Evolutionary conservation across 1,140 invertebrate genomes (phyloP).

Genomic region (Lithobius niger): DNA sequence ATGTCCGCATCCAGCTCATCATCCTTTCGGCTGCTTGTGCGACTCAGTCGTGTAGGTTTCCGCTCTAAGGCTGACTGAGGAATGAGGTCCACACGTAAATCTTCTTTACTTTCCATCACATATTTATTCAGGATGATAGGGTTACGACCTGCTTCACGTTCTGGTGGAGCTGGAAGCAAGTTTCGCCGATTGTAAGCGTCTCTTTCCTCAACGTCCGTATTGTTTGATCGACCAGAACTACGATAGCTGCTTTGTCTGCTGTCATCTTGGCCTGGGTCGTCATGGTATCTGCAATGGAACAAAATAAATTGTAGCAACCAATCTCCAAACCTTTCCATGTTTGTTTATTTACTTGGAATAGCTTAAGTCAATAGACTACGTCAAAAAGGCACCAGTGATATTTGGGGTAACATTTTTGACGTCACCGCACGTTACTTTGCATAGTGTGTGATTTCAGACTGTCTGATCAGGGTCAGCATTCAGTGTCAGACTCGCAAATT

Average conservation of each 20-base stretch:
- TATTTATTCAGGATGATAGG: conserved; percentile 20
- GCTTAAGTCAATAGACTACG: no score
- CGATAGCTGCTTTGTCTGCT: neutral
- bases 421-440: no score
- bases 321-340: no score
- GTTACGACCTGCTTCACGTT: neutral
- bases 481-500: no score
- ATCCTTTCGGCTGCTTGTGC: neutral
- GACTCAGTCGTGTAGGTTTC: neutral
- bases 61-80: neutral
- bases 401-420: no score
- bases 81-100: neutral
- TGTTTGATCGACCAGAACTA: neutral
- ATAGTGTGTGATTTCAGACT: no score
- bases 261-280: neutral
- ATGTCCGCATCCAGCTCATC: conserved; percentile 5
- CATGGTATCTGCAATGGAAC: no score
- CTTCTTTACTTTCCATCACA: conserved; percentile 15
- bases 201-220: neutral
- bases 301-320: no score
- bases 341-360: no score
- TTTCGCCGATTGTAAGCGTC: neutral
- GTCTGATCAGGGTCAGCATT: no score
- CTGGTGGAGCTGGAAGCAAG: neutral
- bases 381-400: neutral